Conservation (phyloP, 2,113 vertebrate genomes). For the Hepsetus odoe region DNA sequence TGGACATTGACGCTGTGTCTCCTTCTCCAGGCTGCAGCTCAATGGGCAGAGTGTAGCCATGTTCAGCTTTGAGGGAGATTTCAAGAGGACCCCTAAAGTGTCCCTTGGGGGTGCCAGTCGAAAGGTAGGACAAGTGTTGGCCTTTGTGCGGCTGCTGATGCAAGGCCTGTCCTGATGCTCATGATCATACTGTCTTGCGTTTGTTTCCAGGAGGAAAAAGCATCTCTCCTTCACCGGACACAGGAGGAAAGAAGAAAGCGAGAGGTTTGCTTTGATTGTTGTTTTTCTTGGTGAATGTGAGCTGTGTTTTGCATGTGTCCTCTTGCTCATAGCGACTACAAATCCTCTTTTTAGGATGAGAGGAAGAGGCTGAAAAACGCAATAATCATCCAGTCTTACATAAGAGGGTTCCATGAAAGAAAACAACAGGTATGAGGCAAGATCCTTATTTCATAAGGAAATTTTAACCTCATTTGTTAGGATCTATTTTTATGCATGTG, state of each 20-base stretch:
- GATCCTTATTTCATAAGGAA: not conserved
- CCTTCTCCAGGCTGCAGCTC: constrained; percentile 62
- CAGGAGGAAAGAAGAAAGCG: constrained; percentile 96
- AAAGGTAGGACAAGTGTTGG: constrained; percentile 79
- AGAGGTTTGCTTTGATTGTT: constrained; percentile 79
- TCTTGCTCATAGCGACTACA: constrained; percentile 62
- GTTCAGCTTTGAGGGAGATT: constrained; percentile 99
- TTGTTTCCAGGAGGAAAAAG: constrained; percentile 89
- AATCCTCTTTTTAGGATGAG: constrained; percentile 84
- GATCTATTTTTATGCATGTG: no score
- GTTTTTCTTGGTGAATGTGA: not conserved
- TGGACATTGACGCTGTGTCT: not conserved
- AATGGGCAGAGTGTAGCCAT: constrained; percentile 90
- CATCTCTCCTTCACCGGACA: constrained; percentile 94
- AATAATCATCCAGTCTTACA: constrained; percentile 95
- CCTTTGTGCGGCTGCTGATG: not conserved
- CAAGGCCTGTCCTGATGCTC: no score
- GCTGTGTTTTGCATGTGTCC: constrained; percentile 69
- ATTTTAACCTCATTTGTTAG: no score
- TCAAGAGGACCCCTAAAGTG: constrained; percentile 97
- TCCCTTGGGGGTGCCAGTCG: constrained; percentile 95
- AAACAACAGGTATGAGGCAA: constrained; percentile 86
- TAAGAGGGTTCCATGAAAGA: constrained; percentile 94
- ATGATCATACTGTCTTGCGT: not conserved
- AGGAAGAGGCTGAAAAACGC: constrained; percentile 94